Evolutionary conservation across 2,797 vertebrate genomes (phyloP).

Genomic region (Euthynnus affinis): DNA sequence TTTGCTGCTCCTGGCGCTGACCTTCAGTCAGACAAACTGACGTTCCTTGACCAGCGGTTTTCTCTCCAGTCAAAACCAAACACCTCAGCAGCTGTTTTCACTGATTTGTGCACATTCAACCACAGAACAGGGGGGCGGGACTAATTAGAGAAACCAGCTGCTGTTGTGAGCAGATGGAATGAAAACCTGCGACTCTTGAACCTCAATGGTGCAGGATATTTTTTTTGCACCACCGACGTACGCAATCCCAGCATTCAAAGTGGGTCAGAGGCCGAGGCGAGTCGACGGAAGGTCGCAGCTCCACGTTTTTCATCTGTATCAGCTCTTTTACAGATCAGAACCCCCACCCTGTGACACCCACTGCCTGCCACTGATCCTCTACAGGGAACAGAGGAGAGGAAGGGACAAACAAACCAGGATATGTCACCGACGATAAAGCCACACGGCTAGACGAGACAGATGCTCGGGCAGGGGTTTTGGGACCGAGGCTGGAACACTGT

Average conservation of each 20-base stretch:
- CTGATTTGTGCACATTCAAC: constrained; percentile 45
- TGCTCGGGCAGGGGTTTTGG: constrained; percentile 40
- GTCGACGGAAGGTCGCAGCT: constrained; percentile 16
- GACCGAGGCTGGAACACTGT: constrained; percentile 59
- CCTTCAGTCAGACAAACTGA: constrained; percentile 30
- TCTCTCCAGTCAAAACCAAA: constrained; percentile 1
- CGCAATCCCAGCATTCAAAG: not conserved
- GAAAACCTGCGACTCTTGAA: constrained; percentile 17
- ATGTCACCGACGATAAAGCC: constrained; percentile 49
- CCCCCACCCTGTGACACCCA: not conserved
- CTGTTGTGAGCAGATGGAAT: constrained; percentile 29
- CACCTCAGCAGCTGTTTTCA: constrained; percentile 50
- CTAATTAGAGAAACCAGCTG: constrained; percentile 70
- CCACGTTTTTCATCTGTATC: constrained; percentile 34
- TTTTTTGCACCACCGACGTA: not conserved
- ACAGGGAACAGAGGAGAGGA: constrained; percentile 25
- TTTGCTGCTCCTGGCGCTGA: constrained; percentile 29
- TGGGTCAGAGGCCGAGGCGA: constrained; percentile 28
- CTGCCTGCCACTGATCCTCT: constrained; percentile 48
- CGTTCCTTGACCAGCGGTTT: not conserved
- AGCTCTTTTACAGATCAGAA: constrained; percentile 39
- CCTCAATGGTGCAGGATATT: not conserved
- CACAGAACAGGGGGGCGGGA: constrained; percentile 27
- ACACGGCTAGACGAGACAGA: constrained; percentile 56
- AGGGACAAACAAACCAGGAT: constrained; percentile 55